These are phyloP conservation scores for Agriopis marginaria DNA, from an alignment of 2,888 invertebrate species.

Conservation along the genomic window DNA sequence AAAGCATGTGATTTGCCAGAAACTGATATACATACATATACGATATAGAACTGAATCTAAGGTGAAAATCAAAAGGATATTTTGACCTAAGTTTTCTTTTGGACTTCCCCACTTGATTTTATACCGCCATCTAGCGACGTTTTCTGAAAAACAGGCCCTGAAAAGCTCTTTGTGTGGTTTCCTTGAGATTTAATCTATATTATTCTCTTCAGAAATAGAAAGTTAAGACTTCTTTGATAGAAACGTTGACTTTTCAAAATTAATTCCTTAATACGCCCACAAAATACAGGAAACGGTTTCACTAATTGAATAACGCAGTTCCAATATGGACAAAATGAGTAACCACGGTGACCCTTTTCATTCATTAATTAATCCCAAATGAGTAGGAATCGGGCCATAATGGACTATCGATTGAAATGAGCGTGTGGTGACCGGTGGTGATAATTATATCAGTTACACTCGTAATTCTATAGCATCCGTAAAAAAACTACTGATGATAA, in stretches of 20 bases:
- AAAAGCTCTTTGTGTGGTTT: too few species aligned
- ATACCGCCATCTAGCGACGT: too few species aligned
- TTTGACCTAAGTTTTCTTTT: too few species aligned
- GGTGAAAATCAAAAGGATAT: too few species aligned
- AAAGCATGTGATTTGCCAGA: too few species aligned
- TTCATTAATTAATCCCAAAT: slow-evolving; percentile 80
- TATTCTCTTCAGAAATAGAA: not conserved
- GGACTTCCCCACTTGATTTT: too few species aligned
- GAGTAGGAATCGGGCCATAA: slow-evolving; percentile 72
- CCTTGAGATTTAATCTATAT: too few species aligned
- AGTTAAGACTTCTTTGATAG: not conserved
- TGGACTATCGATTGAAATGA: slow-evolving; percentile 66
- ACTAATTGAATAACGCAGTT: slow-evolving; percentile 68
- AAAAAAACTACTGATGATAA: too few species aligned
- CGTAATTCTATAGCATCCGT: not conserved
- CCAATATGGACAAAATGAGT: slow-evolving; percentile 73
- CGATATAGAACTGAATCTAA: too few species aligned
- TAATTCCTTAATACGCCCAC: slow-evolving; percentile 12
- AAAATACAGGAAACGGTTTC: slow-evolving; percentile 52
- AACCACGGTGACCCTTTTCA: slow-evolving; percentile 76
- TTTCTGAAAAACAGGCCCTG: too few species aligned
- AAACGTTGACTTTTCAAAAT: not conserved
- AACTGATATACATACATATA: too few species aligned
- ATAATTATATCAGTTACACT: slow-evolving; percentile 3
- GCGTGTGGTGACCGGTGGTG: slow-evolving; percentile 9